Conservation (phyloP, 2,113 vertebrate species). For the Corvus hawaiiensis region DNA sequence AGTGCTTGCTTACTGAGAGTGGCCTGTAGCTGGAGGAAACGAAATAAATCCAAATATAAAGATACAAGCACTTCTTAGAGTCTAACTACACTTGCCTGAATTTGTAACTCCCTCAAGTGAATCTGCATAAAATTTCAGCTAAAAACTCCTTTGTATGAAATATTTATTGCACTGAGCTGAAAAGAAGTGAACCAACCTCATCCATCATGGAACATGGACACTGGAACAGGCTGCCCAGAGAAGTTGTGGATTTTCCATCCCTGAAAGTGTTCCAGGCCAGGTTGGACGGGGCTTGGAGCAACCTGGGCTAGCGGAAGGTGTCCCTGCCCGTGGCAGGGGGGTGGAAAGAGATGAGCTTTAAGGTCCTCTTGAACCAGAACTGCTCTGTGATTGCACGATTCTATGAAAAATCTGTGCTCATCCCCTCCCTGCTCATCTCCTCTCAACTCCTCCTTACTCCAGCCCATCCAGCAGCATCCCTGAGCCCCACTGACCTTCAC, state of each 20-base stretch:
- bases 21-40: background rate
- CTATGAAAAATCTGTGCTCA: background rate
- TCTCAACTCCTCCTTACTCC: background rate
- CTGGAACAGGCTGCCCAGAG: background rate
- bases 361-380: background rate
- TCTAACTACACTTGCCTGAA: background rate
- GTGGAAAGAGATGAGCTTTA: background rate
- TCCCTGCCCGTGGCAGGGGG: background rate
- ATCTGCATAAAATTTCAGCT: background rate
- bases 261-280: background rate
- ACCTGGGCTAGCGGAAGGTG: background rate
- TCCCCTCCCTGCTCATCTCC: background rate
- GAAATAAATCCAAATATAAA: background rate
- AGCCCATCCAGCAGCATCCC: background rate
- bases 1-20: background rate
- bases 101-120: background rate
- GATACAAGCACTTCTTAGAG: background rate
- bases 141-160: background rate
- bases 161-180: background rate
- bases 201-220: background rate
- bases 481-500: conserved; percentile 77
- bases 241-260: background rate
- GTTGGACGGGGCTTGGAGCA: background rate
- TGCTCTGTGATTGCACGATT: background rate
- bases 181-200: background rate